Evolutionary conservation across 2,113 vertebrate species (phyloP).

Genomic region (Seriola aureovittata): DNA sequence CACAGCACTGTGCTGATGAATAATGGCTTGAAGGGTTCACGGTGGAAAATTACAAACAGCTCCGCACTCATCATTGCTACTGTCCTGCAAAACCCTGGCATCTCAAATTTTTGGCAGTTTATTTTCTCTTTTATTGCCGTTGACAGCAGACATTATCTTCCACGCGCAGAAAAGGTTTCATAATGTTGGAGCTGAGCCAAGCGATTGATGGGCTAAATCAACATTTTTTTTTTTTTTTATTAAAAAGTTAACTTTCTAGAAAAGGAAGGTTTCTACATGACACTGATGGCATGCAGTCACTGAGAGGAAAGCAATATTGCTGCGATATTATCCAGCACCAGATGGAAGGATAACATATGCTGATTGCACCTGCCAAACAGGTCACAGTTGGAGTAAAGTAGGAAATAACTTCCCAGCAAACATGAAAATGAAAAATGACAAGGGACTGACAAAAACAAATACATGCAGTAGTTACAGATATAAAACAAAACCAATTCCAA

Average conservation of each 20-base stretch:
- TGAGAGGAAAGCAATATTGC: conserved; percentile 59
- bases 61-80: conserved; percentile 29
- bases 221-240: background rate
- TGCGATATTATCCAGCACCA: conserved; percentile 61
- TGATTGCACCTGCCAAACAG: conserved; percentile 71
- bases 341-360: conserved; percentile 69
- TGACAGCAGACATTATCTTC: conserved; percentile 59
- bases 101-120: conserved; percentile 35
- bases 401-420: conserved; percentile 45
- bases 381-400: conserved; percentile 40
- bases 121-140: conserved; percentile 42
- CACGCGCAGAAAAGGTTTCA: conserved; percentile 22
- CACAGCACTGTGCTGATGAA: conserved; percentile 53
- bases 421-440: conserved; percentile 52
- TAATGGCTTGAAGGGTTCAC: conserved; percentile 51
- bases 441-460: conserved; percentile 39
- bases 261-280: conserved; percentile 20
- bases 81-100: conserved; percentile 36
- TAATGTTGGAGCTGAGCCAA: conserved; percentile 33
- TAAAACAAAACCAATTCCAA: conserved; percentile 2
- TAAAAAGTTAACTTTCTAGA: conserved; percentile 59
- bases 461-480: background rate
- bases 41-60: conserved; percentile 62
- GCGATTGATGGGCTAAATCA: conserved; percentile 54
- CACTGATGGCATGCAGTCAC: conserved; percentile 47